Base-by-base conservation (phyloP, 2,113 vertebrate genomes). In the Ictalurus punctatus region DNA sequence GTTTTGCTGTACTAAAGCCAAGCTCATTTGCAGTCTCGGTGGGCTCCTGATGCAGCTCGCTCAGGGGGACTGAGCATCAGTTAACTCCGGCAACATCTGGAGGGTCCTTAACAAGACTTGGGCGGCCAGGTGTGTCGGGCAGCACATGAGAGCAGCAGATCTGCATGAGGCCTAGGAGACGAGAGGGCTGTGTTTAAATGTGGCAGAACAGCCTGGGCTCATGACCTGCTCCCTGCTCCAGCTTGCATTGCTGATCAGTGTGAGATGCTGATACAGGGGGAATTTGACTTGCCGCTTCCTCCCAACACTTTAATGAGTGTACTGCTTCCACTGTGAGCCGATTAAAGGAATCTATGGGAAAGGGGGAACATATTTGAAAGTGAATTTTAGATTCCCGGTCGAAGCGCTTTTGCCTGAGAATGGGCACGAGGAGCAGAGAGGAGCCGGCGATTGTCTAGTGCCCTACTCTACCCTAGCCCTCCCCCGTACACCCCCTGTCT, bases 321-420 rank as follows among this genome's bases (percentile, higher is more conserved):
- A 93, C 91, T 84, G 89, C 91, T 93, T 92, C 87, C 86, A 90
- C 92, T 90, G 91, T 90, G 91, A 94, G 93, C 93, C 94, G 95
- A 96, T 96, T 96, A 96, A 93, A 93, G 87, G 92, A 92, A 93
- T 91, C 86, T 67, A 89, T 86, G 23, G 52, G 90, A 93, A 95
- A 94, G 94, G 92, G 27, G 90, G 93, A 94, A 94, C 93, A 93
- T 95, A 96, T 96, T 96, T 96, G 94, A 96, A 96, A 96, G 96
- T 95, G 95, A 96, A 96, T 96, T 96, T 96, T 96, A 94, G 94
- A 96, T 96, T 95, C 95, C 95, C 94, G 94, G 95, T 94, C 89
- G 93, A 93, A 91, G 90, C 91, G 93, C 93, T 94, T 93, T 95
- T 79, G 93, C 94, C 93, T 93, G 89, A 91, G 93, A 95, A 93